Conservation (phyloP, 2,113 vertebrate genomes). For the Mormyrus iriodes region DNA sequence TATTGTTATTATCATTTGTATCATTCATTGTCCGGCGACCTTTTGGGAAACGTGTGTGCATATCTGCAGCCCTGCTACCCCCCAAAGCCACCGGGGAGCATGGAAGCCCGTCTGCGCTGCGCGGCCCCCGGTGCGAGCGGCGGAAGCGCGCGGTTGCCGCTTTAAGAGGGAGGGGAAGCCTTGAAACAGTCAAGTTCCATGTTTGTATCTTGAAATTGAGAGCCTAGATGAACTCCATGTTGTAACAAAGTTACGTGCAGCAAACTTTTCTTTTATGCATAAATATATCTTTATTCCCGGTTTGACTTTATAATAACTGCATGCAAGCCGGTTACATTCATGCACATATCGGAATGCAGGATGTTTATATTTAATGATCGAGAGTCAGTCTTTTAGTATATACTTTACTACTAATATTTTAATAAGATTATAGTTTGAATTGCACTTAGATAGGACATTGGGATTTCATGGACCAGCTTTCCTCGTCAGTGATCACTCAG, state of each 20-base stretch:
- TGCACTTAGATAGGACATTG: constrained; percentile 40
- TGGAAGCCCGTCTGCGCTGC: neutral
- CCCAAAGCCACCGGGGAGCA: neutral
- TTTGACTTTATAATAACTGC: neutral
- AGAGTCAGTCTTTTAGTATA: neutral
- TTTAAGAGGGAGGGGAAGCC: constrained; percentile 64
- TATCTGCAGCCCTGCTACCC: neutral
- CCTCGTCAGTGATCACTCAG: constrained; percentile 66
- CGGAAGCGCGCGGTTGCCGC: constrained; percentile 39
- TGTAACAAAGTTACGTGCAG: constrained; percentile 63
- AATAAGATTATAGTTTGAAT: constrained; percentile 32
- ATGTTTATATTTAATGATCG: constrained; percentile 32
- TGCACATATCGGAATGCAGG: neutral
- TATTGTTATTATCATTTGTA: neutral
- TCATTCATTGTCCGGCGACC: neutral
- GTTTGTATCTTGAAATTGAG: constrained; percentile 71
- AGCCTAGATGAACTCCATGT: constrained; percentile 65
- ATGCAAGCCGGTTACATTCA: neutral
- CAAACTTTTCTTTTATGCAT: constrained; percentile 22
- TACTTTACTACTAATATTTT: constrained; percentile 12
- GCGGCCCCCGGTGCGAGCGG: neutral
- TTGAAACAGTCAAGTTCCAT: constrained; percentile 66
- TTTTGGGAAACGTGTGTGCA: neutral
- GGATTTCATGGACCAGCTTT: constrained; percentile 65
- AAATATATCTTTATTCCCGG: constrained; percentile 2